These are phyloP conservation scores for Cervus canadensis DNA, from an alignment of 2,113 vertebrate genomes.

Conservation along the genomic window DNA sequence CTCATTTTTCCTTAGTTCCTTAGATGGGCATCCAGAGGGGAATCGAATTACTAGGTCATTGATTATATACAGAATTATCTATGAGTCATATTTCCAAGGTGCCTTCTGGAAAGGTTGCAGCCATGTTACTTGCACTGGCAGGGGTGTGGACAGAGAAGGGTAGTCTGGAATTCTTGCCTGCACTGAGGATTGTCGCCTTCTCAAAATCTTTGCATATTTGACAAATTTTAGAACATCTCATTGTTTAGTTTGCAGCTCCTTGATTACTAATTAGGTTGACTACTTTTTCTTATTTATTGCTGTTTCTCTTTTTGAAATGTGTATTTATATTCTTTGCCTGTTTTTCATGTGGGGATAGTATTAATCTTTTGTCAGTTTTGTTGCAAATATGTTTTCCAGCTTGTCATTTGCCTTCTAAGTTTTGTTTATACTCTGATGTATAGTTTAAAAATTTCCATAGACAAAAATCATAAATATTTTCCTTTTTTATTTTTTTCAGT, in stretches of 20 bases:
- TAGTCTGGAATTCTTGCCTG: too few relatives aligned
- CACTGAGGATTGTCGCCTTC: background rate
- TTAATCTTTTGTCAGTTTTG: background rate
- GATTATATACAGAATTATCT: background rate
- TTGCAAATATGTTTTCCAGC: background rate
- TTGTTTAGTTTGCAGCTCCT: background rate
- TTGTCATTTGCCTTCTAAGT: slow-evolving; percentile 31
- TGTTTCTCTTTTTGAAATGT: background rate
- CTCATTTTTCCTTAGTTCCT: background rate
- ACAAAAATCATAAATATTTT: slow-evolving; percentile 5
- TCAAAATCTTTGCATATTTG: background rate
- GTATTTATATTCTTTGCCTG: background rate
- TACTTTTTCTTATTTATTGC: background rate
- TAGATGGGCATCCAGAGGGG: background rate
- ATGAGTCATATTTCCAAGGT: background rate
- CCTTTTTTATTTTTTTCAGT: slow-evolving; percentile 6
- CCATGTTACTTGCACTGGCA: background rate
- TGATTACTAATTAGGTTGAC: background rate
- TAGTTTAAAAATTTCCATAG: background rate
- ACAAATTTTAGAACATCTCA: background rate
- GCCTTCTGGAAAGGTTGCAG: background rate
- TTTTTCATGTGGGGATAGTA: background rate
- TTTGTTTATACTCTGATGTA: slow-evolving; percentile 11
- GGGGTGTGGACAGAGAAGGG: background rate
- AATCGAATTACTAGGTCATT: background rate